Conservation (phyloP, 37 sponge, comb jelly and placozoan species). For the Amphimedon queenslandica region DNA sequence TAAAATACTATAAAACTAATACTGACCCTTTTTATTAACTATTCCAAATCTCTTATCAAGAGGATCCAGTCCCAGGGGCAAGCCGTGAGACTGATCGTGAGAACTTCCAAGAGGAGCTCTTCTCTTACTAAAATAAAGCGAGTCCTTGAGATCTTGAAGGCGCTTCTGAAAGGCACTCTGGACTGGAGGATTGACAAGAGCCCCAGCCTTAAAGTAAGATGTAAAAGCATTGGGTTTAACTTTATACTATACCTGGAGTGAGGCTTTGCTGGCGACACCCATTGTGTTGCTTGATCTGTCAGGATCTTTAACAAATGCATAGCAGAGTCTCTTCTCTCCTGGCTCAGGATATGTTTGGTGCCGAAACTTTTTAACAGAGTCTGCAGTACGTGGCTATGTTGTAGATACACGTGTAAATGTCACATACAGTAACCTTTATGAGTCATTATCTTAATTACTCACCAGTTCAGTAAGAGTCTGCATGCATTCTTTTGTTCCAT, state of each 20-base stretch:
- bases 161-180: conserved; percentile 69
- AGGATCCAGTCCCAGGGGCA: conserved; percentile 52
- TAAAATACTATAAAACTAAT: neutral
- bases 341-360: conserved; percentile 62
- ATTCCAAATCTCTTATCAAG: conserved; percentile 45
- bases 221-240: neutral
- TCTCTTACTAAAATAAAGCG: conserved; percentile 62
- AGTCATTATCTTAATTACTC: neutral
- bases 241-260: conserved; percentile 30
- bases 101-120: conserved; percentile 79
- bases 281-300: neutral
- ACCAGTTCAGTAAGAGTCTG: conserved; percentile 18
- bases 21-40: conserved; percentile 29
- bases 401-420: neutral
- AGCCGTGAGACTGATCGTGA: conserved; percentile 54
- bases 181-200: conserved; percentile 77
- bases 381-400: conserved; percentile 38
- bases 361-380: conserved; percentile 50
- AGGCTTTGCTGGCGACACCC: conserved; percentile 73
- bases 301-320: conserved; percentile 43
- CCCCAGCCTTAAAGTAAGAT: conserved; percentile 46
- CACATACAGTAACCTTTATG: neutral
- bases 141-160: conserved; percentile 58
- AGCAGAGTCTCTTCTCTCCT: conserved; percentile 54
- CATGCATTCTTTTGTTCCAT: conserved; percentile 62